Evolutionary conservation across 2,797 vertebrate species (phyloP).

Genomic region (Naso thynnoides): DNA sequence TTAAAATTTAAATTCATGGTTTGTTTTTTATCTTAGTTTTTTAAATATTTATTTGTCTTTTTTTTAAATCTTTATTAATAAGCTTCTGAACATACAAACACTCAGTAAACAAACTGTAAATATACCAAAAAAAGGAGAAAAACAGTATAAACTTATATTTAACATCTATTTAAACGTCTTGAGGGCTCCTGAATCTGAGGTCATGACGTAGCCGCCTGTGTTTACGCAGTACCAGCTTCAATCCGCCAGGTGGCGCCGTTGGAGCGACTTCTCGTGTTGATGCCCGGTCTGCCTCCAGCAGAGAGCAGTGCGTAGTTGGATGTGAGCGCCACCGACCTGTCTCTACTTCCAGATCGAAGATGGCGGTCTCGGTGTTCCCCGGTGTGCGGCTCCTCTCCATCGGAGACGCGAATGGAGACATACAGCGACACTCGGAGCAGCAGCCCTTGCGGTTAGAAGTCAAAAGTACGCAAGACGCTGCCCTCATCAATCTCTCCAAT

Average conservation of each 20-base stretch:
- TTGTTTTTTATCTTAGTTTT: no score
- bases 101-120: no score
- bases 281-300: conserved; percentile 63
- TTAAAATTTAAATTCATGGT: no score
- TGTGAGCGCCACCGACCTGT: conserved; percentile 76
- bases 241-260: conserved; percentile 60
- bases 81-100: no score
- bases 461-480: conserved; percentile 90
- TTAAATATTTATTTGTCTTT: no score
- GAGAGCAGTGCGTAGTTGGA: conserved; percentile 74
- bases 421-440: conserved; percentile 96
- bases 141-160: no score
- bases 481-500: conserved; percentile 92
- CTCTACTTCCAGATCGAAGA: conserved; percentile 89
- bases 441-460: conserved; percentile 93
- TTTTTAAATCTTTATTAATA: no score
- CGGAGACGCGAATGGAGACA: conserved; percentile 97
- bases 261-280: conserved; percentile 14
- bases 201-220: conserved; percentile 8
- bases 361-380: conserved; percentile 95
- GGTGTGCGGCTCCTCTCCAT: conserved; percentile 97
- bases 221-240: not conserved
- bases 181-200: not conserved
- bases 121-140: not conserved
- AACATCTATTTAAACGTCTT: no score